Base-by-base conservation (phyloP, 2,113 vertebrate genomes). In the Sclerurus mexicanus region DNA sequence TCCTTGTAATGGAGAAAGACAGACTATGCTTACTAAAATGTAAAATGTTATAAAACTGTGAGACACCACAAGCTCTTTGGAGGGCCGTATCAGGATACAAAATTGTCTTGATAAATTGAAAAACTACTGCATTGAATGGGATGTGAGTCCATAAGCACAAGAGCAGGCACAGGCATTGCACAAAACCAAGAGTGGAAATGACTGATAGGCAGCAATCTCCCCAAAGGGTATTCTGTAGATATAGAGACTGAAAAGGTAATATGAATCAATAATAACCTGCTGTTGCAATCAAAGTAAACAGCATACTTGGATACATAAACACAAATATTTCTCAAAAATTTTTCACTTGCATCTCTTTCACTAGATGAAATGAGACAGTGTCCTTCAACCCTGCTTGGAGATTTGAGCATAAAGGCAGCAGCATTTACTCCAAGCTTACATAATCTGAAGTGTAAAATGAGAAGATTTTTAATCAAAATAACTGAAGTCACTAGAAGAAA, bases 391-490 rank as follows among this genome's bases (percentile, higher is more conserved):
- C 4, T 46, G 2, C n/a, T 58, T 63, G 58, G 69, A 68, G 66
- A 56, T 47, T 25, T 19, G 49, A 80, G 72, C 58, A 88, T 27
- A 77, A 92, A 76, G 42, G 75, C 67, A 80, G 46, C 55, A 53
- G 7, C 63, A 83, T 86, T 71, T 90, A 27, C 46, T 90, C 31
- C 59, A 73, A 76, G 37, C 82, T 93, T 88, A 62, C 37, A 7
- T 83, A 79, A 44, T 82, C 55, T 63, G 12, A 85, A 80, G 12
- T 58, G 15, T 47, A 87, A 90, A 93, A 80, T 60, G 85, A 88
- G 67, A 88, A 71, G 15, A 11, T 2, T 23, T 52, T 90, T 80
- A 49, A 88, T 95, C 79, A 93, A 95, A 94, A 92, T 80, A 90
- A 31, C 63, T 58, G 79, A 88, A 79, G 20, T 73, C 37, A 58